Evolutionary conservation across 2,888 invertebrate genomes (phyloP).

Genomic region (Keiferia lycopersicella): DNA sequence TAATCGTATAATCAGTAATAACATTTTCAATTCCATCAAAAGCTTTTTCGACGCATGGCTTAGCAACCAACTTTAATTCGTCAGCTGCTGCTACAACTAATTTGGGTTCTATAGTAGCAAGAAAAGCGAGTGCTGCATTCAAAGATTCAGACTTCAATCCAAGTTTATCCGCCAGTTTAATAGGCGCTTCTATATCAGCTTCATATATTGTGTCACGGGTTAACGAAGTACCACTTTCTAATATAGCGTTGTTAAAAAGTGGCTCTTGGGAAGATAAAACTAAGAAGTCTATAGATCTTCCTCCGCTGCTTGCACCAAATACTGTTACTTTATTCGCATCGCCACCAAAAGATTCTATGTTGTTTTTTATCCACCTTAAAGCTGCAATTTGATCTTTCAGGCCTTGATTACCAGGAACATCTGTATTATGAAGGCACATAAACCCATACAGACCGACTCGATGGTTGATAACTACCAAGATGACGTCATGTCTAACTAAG

Average conservation of each 20-base stretch:
- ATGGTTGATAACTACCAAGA: constrained; percentile 54
- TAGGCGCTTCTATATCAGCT: constrained; percentile 44
- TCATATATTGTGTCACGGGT: constrained; percentile 40
- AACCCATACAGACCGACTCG: constrained; percentile 58
- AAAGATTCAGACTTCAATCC: constrained; percentile 41
- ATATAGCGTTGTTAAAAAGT: constrained; percentile 49
- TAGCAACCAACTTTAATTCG: constrained; percentile 33
- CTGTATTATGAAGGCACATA: constrained; percentile 53
- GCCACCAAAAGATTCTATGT: constrained; percentile 59
- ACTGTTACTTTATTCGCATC: constrained; percentile 52
- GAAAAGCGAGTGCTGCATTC: constrained; percentile 45
- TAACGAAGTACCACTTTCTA: constrained; percentile 54
- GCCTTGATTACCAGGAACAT: constrained; percentile 59
- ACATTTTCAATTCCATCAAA: constrained; percentile 51
- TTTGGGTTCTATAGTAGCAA: constrained; percentile 41
- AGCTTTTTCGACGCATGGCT: constrained; percentile 53
- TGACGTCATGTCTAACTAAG: constrained; percentile 53
- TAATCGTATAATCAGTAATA: constrained; percentile 46
- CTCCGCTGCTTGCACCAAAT: constrained; percentile 55
- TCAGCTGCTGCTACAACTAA: constrained; percentile 41
- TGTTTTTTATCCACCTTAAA: constrained; percentile 55
- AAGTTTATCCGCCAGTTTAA: constrained; percentile 46
- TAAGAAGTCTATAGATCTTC: constrained; percentile 51
- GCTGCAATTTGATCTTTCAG: constrained; percentile 58
- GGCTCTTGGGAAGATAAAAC: constrained; percentile 46